Evolutionary conservation across 2,888 invertebrate species (phyloP).

Genomic region (Dolichopus griseipennis): DNA sequence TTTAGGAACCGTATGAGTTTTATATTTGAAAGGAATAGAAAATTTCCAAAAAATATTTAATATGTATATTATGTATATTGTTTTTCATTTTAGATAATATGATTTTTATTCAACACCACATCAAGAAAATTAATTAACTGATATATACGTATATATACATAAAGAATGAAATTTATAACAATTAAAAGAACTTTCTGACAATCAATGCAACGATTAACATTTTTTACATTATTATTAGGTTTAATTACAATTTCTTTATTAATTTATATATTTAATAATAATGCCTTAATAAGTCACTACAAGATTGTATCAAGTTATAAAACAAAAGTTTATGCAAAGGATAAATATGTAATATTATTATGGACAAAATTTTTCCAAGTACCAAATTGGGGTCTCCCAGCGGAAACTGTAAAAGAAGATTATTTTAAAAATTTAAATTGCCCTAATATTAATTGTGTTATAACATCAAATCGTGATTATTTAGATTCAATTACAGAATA

Average conservation of each 20-base stretch:
- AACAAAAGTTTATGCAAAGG: neutral
- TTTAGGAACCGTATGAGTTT: too few relatives aligned
- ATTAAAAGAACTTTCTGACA: neutral
- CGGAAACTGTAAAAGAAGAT: conserved; percentile 29
- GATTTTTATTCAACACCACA: neutral
- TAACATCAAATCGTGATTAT: conserved; percentile 38
- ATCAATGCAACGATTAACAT: neutral
- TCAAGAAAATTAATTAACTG: too few relatives aligned
- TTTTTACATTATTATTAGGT: neutral
- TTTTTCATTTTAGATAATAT: neutral
- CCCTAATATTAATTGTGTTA: conserved; percentile 42
- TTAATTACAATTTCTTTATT: neutral
- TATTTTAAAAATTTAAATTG: conserved; percentile 35
- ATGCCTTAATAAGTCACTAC: neutral
- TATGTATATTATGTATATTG: neutral
- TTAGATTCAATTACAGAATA: conserved; percentile 38
- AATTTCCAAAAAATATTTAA: too few relatives aligned
- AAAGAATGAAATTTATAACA: neutral
- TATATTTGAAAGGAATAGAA: too few relatives aligned
- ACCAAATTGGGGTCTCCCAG: conserved; percentile 31
- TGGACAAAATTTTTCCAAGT: conserved; percentile 38
- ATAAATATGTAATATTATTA: conserved; percentile 27
- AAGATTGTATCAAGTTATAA: neutral
- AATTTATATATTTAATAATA: neutral
- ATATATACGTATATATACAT: too few relatives aligned